phyloP scores from a whole-genome alignment of 2,113 vertebrate species.

The Cynocephalus volans region DNA sequence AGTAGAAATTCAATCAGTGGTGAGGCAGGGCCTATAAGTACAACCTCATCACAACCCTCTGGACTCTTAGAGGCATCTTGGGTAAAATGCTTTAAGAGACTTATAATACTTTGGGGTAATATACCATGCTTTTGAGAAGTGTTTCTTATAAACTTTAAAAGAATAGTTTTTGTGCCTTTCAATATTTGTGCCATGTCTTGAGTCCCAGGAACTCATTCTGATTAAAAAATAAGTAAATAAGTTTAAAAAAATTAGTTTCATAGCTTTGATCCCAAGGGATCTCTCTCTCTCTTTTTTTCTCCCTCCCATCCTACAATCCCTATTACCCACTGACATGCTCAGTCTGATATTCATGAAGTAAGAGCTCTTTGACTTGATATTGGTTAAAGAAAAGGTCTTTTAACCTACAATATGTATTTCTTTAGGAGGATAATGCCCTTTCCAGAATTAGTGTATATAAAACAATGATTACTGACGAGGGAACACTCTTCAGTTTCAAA shows the following conservation, averaged over 20 bases:
- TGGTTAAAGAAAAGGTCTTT: neutral
- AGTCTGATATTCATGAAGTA: neutral
- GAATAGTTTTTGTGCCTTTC: slow-evolving; percentile 68
- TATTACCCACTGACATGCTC: slow-evolving; percentile 56
- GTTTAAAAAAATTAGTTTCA: slow-evolving; percentile 67
- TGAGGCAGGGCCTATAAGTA: neutral
- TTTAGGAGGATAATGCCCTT: neutral
- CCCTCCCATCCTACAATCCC: neutral
- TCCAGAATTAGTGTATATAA: neutral
- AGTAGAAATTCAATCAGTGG: neutral
- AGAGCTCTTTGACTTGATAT: neutral
- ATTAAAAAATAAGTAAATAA: neutral
- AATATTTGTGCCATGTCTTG: slow-evolving; percentile 73
- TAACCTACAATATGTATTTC: neutral
- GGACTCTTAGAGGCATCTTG: neutral
- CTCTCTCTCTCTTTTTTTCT: slow-evolving; percentile 67
- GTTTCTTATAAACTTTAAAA: slow-evolving; percentile 77
- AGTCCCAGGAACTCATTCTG: slow-evolving; percentile 64
- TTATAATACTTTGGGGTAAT: neutral
- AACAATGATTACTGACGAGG: neutral
- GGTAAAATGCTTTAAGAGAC: neutral
- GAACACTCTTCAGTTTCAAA: neutral
- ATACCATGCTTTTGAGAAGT: slow-evolving; percentile 72
- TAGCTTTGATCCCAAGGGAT: neutral
- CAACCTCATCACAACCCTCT: neutral